These are phyloP conservation scores for Cebidichthys violaceus DNA, from an alignment of 2,113 vertebrate species.

Conservation along the genomic window DNA sequence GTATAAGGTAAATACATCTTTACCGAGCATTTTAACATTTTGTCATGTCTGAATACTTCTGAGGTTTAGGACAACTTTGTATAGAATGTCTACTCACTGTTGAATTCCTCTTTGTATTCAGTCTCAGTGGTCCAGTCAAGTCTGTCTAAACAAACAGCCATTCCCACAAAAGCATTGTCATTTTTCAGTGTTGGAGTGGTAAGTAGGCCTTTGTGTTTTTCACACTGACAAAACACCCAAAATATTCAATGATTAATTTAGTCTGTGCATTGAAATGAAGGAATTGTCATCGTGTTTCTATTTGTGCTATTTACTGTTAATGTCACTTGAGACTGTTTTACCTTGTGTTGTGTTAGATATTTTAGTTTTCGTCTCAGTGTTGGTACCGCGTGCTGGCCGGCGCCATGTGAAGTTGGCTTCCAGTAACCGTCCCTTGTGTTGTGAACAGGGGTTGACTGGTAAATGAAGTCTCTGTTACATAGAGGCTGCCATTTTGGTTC, in stretches of 20 bases:
- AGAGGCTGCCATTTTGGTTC: constrained; percentile 64
- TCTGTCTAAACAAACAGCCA: constrained; percentile 62
- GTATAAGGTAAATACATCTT: constrained; percentile 57
- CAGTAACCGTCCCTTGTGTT: constrained; percentile 54
- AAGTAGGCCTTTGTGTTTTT: constrained; percentile 55
- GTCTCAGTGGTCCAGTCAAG: constrained; percentile 73
- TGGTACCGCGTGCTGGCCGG: constrained; percentile 69
- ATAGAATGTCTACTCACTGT: constrained; percentile 67
- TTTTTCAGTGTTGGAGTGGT: constrained; percentile 62
- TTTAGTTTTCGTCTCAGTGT: constrained; percentile 63
- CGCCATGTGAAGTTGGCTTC: constrained; percentile 59
- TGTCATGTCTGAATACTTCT: constrained; percentile 65
- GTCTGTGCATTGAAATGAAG: constrained; percentile 70
- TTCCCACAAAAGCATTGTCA: constrained; percentile 67
- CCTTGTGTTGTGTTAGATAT: constrained; percentile 82
- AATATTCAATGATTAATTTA: constrained; percentile 29
- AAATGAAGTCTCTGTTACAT: constrained; percentile 73
- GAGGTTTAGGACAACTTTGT: constrained; percentile 66
- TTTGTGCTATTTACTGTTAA: constrained; percentile 87
- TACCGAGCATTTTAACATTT: constrained; percentile 59
- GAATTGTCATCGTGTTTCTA: constrained; percentile 84
- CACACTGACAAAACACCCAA: constrained; percentile 49
- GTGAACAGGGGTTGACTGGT: constrained; percentile 61
- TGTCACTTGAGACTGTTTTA: constrained; percentile 81
- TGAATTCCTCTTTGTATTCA: constrained; percentile 69